Conservation (phyloP, 2,888 invertebrate genomes). For the Nephrotoma appendiculata region DNA sequence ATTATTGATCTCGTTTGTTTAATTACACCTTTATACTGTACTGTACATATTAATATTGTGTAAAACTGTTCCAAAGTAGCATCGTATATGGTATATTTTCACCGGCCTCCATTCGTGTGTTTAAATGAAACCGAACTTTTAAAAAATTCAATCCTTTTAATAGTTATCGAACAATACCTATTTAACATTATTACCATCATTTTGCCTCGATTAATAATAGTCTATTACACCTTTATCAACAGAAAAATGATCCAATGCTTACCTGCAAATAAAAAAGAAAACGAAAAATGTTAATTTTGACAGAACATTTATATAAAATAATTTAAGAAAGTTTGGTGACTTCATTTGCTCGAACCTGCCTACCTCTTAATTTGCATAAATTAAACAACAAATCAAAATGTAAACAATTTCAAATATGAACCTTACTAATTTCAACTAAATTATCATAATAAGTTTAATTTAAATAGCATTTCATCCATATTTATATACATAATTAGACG, state of each 20-base stretch:
- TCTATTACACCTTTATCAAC: not conserved
- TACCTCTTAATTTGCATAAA: not conserved
- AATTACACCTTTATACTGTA: no score
- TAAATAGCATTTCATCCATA: not conserved
- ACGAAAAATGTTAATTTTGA: not conserved
- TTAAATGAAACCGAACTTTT: no score
- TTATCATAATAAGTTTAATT: not conserved
- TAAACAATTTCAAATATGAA: not conserved
- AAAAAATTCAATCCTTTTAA: no score
- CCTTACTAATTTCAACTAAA: not conserved
- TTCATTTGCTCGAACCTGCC: not conserved
- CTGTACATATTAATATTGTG: no score
- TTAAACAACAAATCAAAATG: not conserved
- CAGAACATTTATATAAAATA: not conserved
- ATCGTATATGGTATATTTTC: no score
- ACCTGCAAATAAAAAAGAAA: not conserved
- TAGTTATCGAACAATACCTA: no score
- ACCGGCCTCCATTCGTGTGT: no score
- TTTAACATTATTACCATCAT: no score
- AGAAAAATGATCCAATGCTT: not conserved
- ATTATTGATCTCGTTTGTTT: no score
- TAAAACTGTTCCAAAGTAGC: no score
- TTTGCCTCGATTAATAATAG: no score
- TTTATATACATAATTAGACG: not conserved
- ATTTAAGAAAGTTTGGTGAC: not conserved